Evolutionary conservation across 1,140 invertebrate species (phyloP), one percentile per base, ranked within the genome.

Genomic region (Lasioglossum albipes): DNA sequence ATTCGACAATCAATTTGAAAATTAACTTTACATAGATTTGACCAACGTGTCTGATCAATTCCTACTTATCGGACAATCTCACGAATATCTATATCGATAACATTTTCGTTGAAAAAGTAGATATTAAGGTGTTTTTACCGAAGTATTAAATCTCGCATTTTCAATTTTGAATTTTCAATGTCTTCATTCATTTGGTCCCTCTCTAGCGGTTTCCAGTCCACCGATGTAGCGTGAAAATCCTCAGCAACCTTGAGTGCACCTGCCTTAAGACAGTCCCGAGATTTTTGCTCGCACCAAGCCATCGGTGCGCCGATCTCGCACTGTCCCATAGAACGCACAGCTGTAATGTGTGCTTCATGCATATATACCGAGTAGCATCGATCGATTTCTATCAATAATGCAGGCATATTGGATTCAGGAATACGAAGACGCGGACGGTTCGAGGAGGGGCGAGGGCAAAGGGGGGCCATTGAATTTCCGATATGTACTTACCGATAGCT

Each of bases 351-450:
- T 68, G 45, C 73, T 68, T 75, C 68, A 75, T 80, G 79, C 57
- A 69, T 75, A 75, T 54, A 75, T 64, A 42, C 72, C n/a, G 65
- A 62, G 74, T 20, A 52, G 31, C 41, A 36, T 75, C 71, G 77
- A 74, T 83, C 81, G 74, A 84, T 88, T 76, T 81, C 81, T 81
- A 87, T 88, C 83, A 74, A 86, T 84, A 76, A 84, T 81, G 79
- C 81, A 75, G 82, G 68, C 76, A 82, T 86, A 89, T 89, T 86
- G 86, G 86, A 89, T 91, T 86, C 89, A 88, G 89, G 83, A 90
- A 89, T 89, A 87, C 88, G 61, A 72, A 59, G 57, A 59, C 7
- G n/a, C 7, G 57, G 13, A 36, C 36, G 27, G 36, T 61, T 49
- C n/a, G 22, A 0, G 22, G 59, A n/a, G 64, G 36, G 18, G 18